A percentile compares a stretch with the other conserved stretches of the same genome.
phyloP scores from a whole-genome alignment of 2,797 vertebrate species.

The Orestias chungarensis region DNA sequence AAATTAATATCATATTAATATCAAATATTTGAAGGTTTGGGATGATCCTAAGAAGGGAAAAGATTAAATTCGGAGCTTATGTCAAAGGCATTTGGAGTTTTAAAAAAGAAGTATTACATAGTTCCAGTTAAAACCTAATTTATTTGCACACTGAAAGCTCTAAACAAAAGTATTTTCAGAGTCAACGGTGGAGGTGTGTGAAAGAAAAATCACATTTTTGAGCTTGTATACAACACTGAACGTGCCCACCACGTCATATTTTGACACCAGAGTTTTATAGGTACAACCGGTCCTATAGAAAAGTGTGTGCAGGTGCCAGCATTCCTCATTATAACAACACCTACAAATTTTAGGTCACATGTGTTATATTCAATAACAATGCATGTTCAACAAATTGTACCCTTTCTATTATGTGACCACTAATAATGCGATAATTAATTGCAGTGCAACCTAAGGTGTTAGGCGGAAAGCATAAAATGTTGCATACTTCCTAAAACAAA shows the following conservation, averaged over 20 bases:
- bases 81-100: too few relatives aligned
- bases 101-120: too few relatives aligned
- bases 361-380: neutral
- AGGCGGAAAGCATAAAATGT: too few relatives aligned
- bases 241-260: neutral
- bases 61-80: neutral
- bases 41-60: neutral
- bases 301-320: neutral
- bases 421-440: too few relatives aligned
- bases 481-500: conserved; percentile 8
- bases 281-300: neutral
- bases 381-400: neutral
- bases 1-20: neutral
- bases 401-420: too few relatives aligned
- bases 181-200: neutral
- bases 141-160: neutral
- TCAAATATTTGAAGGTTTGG: neutral
- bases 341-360: neutral
- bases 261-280: neutral
- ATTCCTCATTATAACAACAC: neutral
- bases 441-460: too few relatives aligned
- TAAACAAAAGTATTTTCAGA: neutral
- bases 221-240: neutral
- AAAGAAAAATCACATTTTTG: neutral
- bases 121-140: too few relatives aligned